These are phyloP conservation scores for Gymnocephalus cernua DNA, from an alignment of 2,113 vertebrate genomes.

Conservation along the genomic window DNA sequence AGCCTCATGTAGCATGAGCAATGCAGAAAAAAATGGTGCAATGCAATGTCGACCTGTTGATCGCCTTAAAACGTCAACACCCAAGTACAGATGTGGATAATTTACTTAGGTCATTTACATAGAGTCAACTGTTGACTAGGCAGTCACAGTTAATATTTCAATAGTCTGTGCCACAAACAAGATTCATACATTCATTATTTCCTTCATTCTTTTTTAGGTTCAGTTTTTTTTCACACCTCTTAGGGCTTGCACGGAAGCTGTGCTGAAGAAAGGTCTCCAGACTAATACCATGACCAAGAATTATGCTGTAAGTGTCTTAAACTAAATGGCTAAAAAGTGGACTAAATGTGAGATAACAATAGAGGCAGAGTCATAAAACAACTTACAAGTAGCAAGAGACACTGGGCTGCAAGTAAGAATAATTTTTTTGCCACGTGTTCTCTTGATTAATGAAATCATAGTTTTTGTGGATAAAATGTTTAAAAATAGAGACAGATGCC, in stretches of 20 bases:
- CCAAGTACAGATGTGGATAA: not conserved
- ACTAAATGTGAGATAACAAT: not conserved
- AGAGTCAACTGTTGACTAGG: not conserved
- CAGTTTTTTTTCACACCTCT: not conserved
- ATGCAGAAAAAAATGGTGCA: slow-evolving; percentile 42
- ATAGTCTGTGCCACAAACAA: not conserved
- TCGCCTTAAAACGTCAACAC: not conserved
- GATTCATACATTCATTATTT: not conserved
- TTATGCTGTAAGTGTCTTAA: not conserved
- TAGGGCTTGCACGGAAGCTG: not conserved
- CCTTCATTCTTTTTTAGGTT: not conserved
- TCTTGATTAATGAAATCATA: not conserved
- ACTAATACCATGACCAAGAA: not conserved
- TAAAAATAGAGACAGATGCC: too few species aligned
- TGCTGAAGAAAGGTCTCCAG: not conserved
- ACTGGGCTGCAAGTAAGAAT: not conserved
- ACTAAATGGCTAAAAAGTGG: not conserved
- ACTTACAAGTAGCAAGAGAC: not conserved
- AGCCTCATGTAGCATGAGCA: slow-evolving; percentile 34
- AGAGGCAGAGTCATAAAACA: not conserved
- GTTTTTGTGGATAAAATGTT: too few species aligned
- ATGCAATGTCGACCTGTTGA: slow-evolving; percentile 58
- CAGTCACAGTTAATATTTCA: not conserved
- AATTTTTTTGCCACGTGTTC: not conserved
- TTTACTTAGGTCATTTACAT: not conserved